Evolutionary conservation across 2,888 invertebrate species (phyloP), one percentile per base, ranked within the genome.

Genomic region (Dichetophora obliterata): DNA sequence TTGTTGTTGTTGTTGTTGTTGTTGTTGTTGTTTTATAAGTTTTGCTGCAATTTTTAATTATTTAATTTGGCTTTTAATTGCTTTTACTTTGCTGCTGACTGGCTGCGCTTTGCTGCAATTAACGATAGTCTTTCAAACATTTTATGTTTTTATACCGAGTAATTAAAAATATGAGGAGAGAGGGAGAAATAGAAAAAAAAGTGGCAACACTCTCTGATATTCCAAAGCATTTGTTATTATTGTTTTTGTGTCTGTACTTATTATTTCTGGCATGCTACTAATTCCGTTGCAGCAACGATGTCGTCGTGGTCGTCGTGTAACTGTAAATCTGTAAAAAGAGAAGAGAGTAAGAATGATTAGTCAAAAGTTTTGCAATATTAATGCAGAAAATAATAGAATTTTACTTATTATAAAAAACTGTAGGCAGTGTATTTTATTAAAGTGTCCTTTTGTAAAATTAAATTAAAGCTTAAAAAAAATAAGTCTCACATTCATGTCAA

Each of bases 41-140:
- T 61, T 63, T 31, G 34, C 31, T 63, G n/a, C 24, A 31, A 16
- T 34, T n/a, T 59, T 72, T 72, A 43, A 72, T 59, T 24, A 61
- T 61, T 59, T 43, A 73, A 61, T 73, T 73, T 73, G 54, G 43
- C 72, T n/a, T 27, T 61, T 59, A 73, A 73, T 61, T 43, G 48
- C 19, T 66, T 66, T 66, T 43, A 14, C 48, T 48, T 22, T 43
- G 27, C 27, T 22, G 24, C 57, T 57, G 57, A 14, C 57, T 57
- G 57, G 24, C 57, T 57, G 22, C 22, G 57, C 57, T 24, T 57
- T 57, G 9, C 22, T 57, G 57, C 14, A 57, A 43, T 43, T 43
- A 43, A 43, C 43, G 11, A 43, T 14, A 3, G 14, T 24, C 27
- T 59, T 59, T 22, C 8, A 24, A 16, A 14, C 27, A 22, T 22